Evolutionary conservation across 2,888 invertebrate genomes (phyloP), one percentile per base, ranked within the genome.

Genomic region (Macrophya alboannulata): DNA sequence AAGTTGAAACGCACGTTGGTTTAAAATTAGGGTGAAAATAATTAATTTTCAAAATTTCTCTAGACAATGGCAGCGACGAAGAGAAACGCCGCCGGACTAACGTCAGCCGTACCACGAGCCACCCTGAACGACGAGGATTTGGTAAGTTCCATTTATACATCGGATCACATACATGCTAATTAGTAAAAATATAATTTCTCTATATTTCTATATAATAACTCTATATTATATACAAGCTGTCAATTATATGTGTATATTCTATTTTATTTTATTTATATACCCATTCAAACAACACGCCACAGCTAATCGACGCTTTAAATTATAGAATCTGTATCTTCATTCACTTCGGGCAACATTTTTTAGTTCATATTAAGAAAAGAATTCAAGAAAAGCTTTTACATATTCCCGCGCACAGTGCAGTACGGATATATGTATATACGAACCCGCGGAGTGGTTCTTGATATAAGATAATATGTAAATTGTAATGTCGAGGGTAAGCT

Each of bases 11-110:
- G 81, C 59, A 62, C 81, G 40, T 48, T 37, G 6, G 31, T 25
- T 62, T 8, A 43, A 81, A 81, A 43, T 4, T 62, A 62, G 9
- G 12, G 21, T 81, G 62, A 86, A 85, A 87, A 31, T 87, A 89
- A 90, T 90, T 89, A 90, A 91, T 90, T 87, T 88, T 85, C 88
- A 89, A 91, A 88, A 90, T 92, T 92, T 90, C 91, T 87, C 94
- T n/a, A 99, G 99, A 99, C 99, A 87, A 99, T 99, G 99, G 99
- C 99, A 88, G 99, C 99, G 59, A 99, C 99, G 87, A 99, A 99
- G 94, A 96, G 99, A 92, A 99, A 99, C 94, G 98, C 99, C 94
- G 98, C 99, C 40, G 99, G 99, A 88, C 95, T 99, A 91, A 99
- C 99, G 85, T 99, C 99, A 79, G 99, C 99, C 51, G 98, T 99